Evolutionary conservation across 2,797 vertebrate genomes (phyloP).

Genomic region (Galagoides demidoff): DNA sequence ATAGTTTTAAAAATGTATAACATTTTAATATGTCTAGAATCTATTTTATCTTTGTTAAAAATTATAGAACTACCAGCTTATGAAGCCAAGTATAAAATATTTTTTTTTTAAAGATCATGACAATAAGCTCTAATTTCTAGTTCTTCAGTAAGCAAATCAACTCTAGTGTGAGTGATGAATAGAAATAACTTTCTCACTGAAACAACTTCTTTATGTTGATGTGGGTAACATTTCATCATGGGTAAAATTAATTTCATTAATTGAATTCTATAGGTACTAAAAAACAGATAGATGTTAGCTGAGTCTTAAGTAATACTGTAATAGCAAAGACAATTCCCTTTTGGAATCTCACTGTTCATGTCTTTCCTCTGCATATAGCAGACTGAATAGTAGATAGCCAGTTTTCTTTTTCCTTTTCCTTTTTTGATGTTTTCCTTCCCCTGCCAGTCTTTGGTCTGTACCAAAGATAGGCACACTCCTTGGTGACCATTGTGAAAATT

Average conservation of each 20-base stretch:
- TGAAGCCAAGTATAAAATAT: not conserved
- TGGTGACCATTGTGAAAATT: not conserved
- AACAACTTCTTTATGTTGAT: not conserved
- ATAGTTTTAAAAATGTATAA: not conserved
- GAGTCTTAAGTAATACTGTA: not conserved
- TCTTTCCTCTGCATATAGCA: not conserved
- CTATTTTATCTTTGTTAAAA: not conserved
- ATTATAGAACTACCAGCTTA: not conserved
- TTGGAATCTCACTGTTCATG: not conserved
- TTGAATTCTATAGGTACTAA: not conserved
- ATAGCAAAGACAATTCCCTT: not conserved
- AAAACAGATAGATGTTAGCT: not conserved
- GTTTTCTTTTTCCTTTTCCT: not conserved
- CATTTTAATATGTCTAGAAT: not conserved
- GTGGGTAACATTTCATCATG: not conserved
- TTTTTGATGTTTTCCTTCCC: not conserved
- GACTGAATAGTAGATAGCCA: not conserved
- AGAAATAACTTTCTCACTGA: not conserved
- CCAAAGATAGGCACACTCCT: not conserved
- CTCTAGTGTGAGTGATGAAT: no score
- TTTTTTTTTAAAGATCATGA: not conserved
- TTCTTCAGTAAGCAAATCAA: not conserved
- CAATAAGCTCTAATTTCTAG: not conserved
- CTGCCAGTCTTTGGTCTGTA: not conserved
- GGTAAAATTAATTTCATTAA: not conserved